Evolutionary conservation across 2,888 invertebrate species (phyloP), one percentile per base, ranked within the genome.

Genomic region (Anoncus sp.): DNA sequence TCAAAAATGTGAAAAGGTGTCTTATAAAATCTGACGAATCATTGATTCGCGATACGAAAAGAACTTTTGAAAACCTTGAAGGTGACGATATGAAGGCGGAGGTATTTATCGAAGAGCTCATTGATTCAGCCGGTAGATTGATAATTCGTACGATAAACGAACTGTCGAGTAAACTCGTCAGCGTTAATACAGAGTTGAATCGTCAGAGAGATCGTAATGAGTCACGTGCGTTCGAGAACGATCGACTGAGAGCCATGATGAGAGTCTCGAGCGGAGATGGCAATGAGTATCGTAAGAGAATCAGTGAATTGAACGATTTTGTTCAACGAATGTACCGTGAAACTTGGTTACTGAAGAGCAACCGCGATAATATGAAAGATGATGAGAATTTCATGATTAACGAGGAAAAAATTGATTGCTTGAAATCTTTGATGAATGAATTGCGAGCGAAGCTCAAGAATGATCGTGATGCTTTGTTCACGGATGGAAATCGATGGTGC

Each of bases 31-130:
- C 57, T 81, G 73, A 79, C 62, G 51, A 79, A 43, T 20, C 65
- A 12, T 16, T 24, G 57, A 49, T 27, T 82, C 53, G 72, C n/a
- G 81, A 60, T 24, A 63, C 84, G 10, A 67, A 75, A 22, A 75
- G 62, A n/a, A 77, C 79, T 35, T 47, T 83, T 49, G 62, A 75
- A 12, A 77, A 83, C 51, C 82, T 82, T 18, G 63, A 74, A 62
- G 77, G 69, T 18, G 79, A 81, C 27, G 85, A 86, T 65, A 75
- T 78, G 22, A 81, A 82, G 10, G 75, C 86, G 38, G 87, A 87
- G 57, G 72, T 74, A 7, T 66, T 87, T 20, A 65, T 87, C 10
- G 76, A 69, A 38, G 69, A 45, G 14, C 53, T 59, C 3, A 27
- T 79, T 38, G 71, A 81, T 24, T 70, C 81, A 27, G 72, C 82